A percentile compares a stretch with the other conserved stretches of the same genome.
phyloP scores from a whole-genome alignment of 2,888 invertebrate species.

The Diadromus collaris region DNA sequence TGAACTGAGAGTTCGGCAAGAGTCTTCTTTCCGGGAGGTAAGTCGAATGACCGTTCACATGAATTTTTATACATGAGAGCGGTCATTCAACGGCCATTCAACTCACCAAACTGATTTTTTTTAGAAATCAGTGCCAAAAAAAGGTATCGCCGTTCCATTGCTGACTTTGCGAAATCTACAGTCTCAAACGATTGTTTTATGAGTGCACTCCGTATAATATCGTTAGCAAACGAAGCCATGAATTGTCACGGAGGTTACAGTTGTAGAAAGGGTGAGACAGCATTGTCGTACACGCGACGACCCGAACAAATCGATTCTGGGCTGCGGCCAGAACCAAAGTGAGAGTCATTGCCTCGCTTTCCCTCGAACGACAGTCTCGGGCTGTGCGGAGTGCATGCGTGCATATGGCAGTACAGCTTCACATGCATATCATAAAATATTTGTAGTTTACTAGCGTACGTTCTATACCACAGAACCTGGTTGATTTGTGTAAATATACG shows the following conservation, averaged over 20 bases:
- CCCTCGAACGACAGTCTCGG: conserved; percentile 4
- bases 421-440: conserved; percentile 27
- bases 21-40: not conserved
- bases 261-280: not conserved
- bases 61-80: too few relatives aligned
- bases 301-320: conserved; percentile 51
- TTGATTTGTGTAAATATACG: not conserved
- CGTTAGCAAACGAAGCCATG: conserved; percentile 50
- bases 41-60: not conserved
- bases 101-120: too few relatives aligned
- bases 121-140: not conserved
- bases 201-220: conserved; percentile 27
- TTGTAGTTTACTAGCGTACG: not conserved
- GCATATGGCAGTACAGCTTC: not conserved
- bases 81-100: too few relatives aligned
- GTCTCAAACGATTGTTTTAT: conserved; percentile 1
- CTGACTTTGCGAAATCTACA: not conserved
- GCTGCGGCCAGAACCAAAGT: conserved; percentile 35
- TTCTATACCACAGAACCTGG: not conserved
- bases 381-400: not conserved
- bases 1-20: too few relatives aligned
- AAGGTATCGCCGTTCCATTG: not conserved
- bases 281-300: conserved; percentile 11
- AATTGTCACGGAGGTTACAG: conserved; percentile 23
- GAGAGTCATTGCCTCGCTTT: conserved; percentile 36